Base-by-base conservation (phyloP, 2,113 vertebrate genomes). In the Silurus asotus region DNA sequence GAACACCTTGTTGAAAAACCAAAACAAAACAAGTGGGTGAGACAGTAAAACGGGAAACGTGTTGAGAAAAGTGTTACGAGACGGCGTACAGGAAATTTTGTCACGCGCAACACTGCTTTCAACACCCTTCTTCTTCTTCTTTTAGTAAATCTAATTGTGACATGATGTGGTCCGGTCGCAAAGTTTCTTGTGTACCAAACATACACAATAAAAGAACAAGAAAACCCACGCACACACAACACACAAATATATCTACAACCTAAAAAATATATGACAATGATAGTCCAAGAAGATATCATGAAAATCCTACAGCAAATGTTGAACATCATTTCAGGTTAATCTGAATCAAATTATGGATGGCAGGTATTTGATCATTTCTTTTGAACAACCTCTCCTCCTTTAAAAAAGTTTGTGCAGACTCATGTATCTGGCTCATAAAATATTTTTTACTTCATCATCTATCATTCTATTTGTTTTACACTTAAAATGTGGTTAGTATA, bases 51-150 rank as follows among this genome's bases (percentile, higher is more conserved):
- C 17, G 28, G 82, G 19, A 76, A 61, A 82, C 10, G n/a, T 62
- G 37, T 82, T 70, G 83, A 88, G 37, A 78, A 45, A 53, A 56
- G 69, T 72, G 87, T 85, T 17, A 87, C 84, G 85, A 88, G 83
- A 91, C 83, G 82, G 85, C 25, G 56, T 37, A 85, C 80, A 58
- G 65, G 69, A 89, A 84, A 53, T 84, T 77, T 83, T 15, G 64
- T 74, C 76, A 55, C 51, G 81, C 23, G 76, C 6, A 48, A 80
- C 75, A 61, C 19, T 72, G 81, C 48, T 85, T 70, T 78, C 55
- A 69, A 84, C 83, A 89, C 86, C 5, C 51, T 83, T 75, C 61
- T 72, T 79, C 61, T 72, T 79, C 28, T 82, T 84, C 9, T 72
- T 67, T 76, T 59, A 80, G 67, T 72, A 69, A 59, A 62, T 62